These are phyloP conservation scores for Meteorus colon DNA, from an alignment of 2,888 invertebrate genomes.

Conservation along the genomic window DNA sequence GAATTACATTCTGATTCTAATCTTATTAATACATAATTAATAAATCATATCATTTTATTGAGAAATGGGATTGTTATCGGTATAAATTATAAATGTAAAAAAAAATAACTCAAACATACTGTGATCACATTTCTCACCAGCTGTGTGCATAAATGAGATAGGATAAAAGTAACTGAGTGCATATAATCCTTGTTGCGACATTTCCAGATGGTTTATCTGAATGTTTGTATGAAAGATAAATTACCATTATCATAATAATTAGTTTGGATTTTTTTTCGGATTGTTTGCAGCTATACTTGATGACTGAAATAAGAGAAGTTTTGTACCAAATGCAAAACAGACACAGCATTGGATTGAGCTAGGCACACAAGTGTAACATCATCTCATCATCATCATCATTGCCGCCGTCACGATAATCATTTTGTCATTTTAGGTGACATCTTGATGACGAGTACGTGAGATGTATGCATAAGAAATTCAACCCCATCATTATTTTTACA, in stretches of 20 bases:
- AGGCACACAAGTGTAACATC: neutral
- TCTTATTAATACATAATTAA: no score
- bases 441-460: conserved; percentile 58
- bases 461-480: conserved; percentile 54
- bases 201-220: conserved; percentile 44
- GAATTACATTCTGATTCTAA: no score
- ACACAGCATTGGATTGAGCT: neutral
- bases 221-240: conserved; percentile 35
- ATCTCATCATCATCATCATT: conserved; percentile 44
- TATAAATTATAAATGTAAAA: neutral
- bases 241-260: conserved; percentile 58
- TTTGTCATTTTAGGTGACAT: conserved; percentile 69
- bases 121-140: neutral
- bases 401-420: conserved; percentile 59
- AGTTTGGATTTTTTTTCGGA: conserved; percentile 61
- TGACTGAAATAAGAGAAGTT: conserved; percentile 32
- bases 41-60: neutral
- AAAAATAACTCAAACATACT: neutral
- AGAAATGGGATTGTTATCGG: neutral
- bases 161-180: conserved; percentile 8
- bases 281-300: conserved; percentile 62
- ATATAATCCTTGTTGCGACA: conserved; percentile 36
- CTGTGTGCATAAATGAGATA: neutral
- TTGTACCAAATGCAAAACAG: neutral
- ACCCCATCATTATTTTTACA: neutral